phyloP scores from a whole-genome alignment of 1,140 invertebrate species.

The Ephestia elutella region DNA sequence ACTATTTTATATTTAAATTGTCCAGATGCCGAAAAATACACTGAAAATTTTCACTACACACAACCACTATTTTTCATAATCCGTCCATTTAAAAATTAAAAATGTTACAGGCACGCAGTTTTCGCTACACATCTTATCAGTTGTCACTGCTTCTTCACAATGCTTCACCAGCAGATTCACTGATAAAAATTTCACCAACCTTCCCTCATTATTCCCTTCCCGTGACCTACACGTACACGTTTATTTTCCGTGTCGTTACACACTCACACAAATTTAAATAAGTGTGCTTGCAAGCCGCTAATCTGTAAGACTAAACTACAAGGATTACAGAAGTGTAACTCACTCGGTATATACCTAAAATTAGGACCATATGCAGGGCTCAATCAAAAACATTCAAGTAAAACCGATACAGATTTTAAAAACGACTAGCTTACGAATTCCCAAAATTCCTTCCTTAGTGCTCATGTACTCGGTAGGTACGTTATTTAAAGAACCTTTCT shows the following conservation, averaged over 20 bases:
- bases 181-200: background rate
- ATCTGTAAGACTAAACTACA: constrained; percentile 10
- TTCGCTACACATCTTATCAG: background rate
- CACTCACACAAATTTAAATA: constrained; percentile 34
- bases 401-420: too few relatives aligned
- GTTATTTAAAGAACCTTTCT: too few relatives aligned
- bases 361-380: too few relatives aligned
- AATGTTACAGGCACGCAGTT: too few relatives aligned
- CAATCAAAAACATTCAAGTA: too few relatives aligned
- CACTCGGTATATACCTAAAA: background rate
- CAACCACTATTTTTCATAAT: too few relatives aligned
- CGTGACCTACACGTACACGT: constrained; percentile 29
- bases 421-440: too few relatives aligned
- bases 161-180: background rate
- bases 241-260: constrained; percentile 45
- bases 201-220: constrained; percentile 10
- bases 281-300: constrained; percentile 24
- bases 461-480: too few relatives aligned
- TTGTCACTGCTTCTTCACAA: background rate
- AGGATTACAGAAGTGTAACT: background rate
- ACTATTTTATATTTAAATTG: too few relatives aligned
- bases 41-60: too few relatives aligned
- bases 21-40: too few relatives aligned
- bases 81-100: background rate
- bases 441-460: too few relatives aligned